phyloP scores from a whole-genome alignment of 2,888 invertebrate genomes.

The Drosophila engyochracea region DNA sequence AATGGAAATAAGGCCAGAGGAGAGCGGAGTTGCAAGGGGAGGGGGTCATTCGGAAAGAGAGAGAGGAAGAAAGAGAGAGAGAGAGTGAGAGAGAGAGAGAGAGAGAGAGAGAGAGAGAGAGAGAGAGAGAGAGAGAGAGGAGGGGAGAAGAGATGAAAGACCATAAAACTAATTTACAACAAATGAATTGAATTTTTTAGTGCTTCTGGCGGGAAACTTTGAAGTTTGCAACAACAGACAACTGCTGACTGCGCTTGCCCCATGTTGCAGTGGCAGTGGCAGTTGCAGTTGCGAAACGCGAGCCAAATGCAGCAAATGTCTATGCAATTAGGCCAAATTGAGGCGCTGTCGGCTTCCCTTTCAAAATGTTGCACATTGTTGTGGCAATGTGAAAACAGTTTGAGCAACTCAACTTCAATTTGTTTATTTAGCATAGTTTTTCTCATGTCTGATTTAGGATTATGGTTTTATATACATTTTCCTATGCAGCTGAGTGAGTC shows the following conservation, averaged over 20 bases:
- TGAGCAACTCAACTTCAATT: background rate
- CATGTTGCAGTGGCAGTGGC: constrained; percentile 27
- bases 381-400: constrained; percentile 13
- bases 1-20: constrained; percentile 26
- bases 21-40: background rate
- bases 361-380: constrained; percentile 9
- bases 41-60: background rate
- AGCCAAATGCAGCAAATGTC: constrained; percentile 18
- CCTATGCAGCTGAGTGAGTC: too few relatives aligned
- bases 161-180: constrained; percentile 68
- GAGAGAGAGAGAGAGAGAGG: too few relatives aligned
- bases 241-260: constrained; percentile 3
- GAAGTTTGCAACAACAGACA: constrained; percentile 27
- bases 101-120: background rate
- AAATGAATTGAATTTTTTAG: constrained; percentile 46
- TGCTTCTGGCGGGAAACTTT: constrained; percentile 27
- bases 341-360: constrained; percentile 19
- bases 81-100: too few relatives aligned
- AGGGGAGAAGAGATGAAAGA: constrained; percentile 2
- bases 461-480: background rate
- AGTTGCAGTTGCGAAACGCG: constrained; percentile 18
- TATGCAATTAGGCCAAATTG: constrained; percentile 63
- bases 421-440: background rate
- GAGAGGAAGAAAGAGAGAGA: fast-evolving
- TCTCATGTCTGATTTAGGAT: background rate